These are phyloP conservation scores for Rhegmatorhina hoffmannsi DNA, from an alignment of 2,113 vertebrate genomes.

Conservation along the genomic window DNA sequence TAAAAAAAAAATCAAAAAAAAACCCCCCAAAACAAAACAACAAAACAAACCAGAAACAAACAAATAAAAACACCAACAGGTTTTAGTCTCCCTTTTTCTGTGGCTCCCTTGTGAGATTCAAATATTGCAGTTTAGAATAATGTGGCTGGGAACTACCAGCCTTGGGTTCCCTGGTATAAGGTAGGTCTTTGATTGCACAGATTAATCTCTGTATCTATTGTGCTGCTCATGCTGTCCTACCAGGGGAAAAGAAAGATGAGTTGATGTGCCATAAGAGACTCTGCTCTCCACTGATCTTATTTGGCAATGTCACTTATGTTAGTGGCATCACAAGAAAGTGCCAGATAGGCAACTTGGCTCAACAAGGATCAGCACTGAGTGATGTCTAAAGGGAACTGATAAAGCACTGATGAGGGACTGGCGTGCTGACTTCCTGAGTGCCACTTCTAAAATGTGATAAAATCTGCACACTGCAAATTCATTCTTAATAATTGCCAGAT, in stretches of 20 bases:
- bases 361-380: background rate
- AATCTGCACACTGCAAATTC: background rate
- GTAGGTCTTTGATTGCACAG: background rate
- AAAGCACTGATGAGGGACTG: background rate
- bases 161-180: background rate
- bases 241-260: background rate
- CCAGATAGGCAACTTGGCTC: background rate
- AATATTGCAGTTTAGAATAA: background rate
- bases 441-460: background rate
- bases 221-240: background rate
- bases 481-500: background rate
- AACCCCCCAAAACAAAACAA: background rate
- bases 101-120: background rate
- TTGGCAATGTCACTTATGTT: background rate
- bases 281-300: background rate
- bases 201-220: background rate
- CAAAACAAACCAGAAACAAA: background rate
- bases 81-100: background rate
- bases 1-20: background rate
- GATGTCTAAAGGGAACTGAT: background rate
- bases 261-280: background rate
- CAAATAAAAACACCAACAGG: background rate
- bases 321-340: background rate
- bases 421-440: background rate
- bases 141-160: background rate